These are phyloP conservation scores for Trachemys scripta DNA, from an alignment of 2,113 vertebrate species.

Conservation along the genomic window DNA sequence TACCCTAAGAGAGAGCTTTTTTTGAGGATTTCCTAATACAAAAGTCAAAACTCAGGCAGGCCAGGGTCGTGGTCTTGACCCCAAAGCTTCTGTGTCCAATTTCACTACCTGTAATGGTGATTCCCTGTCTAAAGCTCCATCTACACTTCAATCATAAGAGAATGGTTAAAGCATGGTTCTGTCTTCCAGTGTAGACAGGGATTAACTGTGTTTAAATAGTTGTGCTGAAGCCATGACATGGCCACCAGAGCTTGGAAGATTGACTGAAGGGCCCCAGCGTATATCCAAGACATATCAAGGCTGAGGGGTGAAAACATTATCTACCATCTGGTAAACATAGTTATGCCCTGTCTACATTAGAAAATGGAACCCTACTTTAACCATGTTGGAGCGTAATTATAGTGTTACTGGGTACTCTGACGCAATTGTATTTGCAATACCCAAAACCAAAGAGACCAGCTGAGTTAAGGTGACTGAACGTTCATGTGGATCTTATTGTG, in stretches of 20 bases:
- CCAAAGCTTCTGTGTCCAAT: not conserved
- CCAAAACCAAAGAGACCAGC: not conserved
- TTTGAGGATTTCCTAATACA: not conserved
- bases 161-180: not conserved
- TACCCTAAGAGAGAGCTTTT: not conserved
- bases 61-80: accelerated
- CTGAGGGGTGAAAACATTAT: not conserved
- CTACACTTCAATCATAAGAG: accelerated
- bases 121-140: not conserved
- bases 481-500: not conserved
- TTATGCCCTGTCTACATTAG: too few relatives aligned
- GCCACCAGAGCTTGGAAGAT: not conserved
- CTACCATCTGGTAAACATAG: too few relatives aligned
- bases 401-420: not conserved
- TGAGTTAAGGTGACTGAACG: not conserved
- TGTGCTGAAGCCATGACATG: not conserved
- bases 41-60: not conserved
- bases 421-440: not conserved
- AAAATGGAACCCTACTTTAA: too few relatives aligned
- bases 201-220: not conserved
- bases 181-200: not conserved
- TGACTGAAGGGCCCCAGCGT: not conserved
- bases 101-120: accelerated
- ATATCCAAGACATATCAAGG: not conserved
- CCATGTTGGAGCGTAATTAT: not conserved